Conservation (phyloP, 2,113 vertebrate species). For the Ardeotis arabs region DNA sequence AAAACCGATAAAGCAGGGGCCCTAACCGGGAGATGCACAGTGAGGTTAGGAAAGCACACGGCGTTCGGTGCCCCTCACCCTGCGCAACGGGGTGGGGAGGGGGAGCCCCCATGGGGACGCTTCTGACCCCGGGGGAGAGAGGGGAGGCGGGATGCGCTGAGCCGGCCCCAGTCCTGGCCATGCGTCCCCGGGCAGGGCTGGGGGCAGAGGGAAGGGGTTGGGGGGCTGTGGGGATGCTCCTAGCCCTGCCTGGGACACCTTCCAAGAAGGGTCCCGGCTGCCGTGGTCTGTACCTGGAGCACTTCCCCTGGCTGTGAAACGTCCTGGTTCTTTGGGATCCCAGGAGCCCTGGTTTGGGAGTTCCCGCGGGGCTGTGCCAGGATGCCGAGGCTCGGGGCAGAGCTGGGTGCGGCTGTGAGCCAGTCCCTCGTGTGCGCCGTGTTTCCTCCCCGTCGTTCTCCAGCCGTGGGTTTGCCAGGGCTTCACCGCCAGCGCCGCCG, state of each 20-base stretch:
- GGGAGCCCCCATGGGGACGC: accelerated
- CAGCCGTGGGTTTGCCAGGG: background rate
- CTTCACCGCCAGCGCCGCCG: accelerated
- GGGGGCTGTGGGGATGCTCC: background rate
- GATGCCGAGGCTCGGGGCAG: background rate
- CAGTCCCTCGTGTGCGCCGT: accelerated
- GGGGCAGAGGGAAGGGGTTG: background rate
- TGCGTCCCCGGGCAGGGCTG: background rate
- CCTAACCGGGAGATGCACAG: background rate
- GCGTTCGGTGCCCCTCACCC: background rate
- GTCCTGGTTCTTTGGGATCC: background rate
- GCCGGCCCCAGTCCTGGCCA: background rate
- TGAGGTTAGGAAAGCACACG: background rate
- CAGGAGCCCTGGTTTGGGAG: background rate
- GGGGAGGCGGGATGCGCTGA: background rate
- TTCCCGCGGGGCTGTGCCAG: accelerated
- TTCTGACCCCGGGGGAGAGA: background rate
- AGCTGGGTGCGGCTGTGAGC: background rate
- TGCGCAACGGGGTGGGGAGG: background rate
- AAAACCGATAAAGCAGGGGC: slow-evolving; percentile 68
- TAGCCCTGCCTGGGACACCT: background rate
- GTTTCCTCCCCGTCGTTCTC: background rate
- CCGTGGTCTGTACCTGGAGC: accelerated
- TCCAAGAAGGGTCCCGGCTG: accelerated
- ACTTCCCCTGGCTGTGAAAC: background rate